Evolutionary conservation across 1,140 invertebrate genomes (phyloP).

Genomic region (Monomorium pharaonis): DNA sequence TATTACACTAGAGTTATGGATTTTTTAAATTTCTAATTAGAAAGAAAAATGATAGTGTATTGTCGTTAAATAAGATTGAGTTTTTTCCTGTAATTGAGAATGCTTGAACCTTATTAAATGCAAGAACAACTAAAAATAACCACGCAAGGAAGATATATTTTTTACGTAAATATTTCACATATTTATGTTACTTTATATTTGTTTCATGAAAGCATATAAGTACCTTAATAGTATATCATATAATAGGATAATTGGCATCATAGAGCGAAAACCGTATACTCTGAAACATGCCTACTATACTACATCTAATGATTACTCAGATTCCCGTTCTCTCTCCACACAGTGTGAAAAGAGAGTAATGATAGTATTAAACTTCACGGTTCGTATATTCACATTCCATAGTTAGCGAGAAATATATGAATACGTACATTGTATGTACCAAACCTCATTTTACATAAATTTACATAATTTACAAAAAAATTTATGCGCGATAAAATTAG

Average conservation of each 20-base stretch:
- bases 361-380: neutral
- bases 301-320: neutral
- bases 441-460: neutral
- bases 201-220: neutral
- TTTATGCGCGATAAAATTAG: neutral
- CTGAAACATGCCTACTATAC: neutral
- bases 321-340: constrained; percentile 32
- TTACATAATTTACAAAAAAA: too few relatives aligned
- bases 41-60: neutral
- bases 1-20: neutral
- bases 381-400: neutral
- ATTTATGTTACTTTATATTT: neutral
- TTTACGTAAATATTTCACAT: neutral
- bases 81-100: neutral
- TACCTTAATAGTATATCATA: constrained; percentile 5
- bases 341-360: constrained; percentile 29
- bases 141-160: neutral
- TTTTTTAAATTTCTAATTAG: neutral
- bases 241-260: constrained; percentile 29
- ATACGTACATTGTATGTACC: neutral
- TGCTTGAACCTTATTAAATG: neutral
- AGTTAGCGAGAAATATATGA: neutral
- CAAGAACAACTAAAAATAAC: neutral
- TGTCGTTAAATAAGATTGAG: neutral
- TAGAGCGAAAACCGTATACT: neutral